Base-by-base conservation (phyloP, 2,888 invertebrate species). In the Morpho deidamia region DNA sequence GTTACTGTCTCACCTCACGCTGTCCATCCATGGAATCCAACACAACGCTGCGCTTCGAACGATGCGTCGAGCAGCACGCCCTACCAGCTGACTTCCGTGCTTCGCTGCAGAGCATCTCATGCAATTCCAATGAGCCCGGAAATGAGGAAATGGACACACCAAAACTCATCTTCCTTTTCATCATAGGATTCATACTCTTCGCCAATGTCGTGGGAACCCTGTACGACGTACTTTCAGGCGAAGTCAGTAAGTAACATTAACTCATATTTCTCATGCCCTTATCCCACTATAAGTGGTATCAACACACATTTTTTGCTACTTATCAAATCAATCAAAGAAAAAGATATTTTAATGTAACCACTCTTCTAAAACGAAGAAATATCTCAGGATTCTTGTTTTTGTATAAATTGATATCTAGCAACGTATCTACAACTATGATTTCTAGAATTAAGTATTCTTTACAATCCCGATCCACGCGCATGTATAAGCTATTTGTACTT, bases 1-100 rank as follows among this genome's bases (percentile, higher is more conserved):
- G 83, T 4, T 80, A 81, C 71, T 84, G 83, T 70, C 72, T 83
- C 35, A 77, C 76, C 56, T 61, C 74, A 10, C 76, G 81, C 23
- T 83, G 84, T 53, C 59, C 66, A 1, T 46, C 68, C 3, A 48
- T 38, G 8, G 67, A 62, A 0, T 11, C 41, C 46, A 65, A 63
- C 55, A 55, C 52, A 3, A 60, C 60, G 8, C 65, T 63, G 0
- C 75, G 77, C 57, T 82, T 81, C 69, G 77, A 82, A 63, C 70
- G 56, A 7, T 79, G 82, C 64, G 74, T 71, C 4, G 55, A 67
- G 11, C 64, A 60, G 5, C 72, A 74, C 70, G 74, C 74, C 0
- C 57, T 66, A 1, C 58, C 61, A 14, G 65, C 63, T 1, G 68
- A 65, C 0, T 64, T 79, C 35, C 67, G 61, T 2, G 63, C 73